A percentile compares a stretch with the other conserved stretches of the same genome.
These are phyloP conservation scores for Gobionotothen gibberifrons DNA, from an alignment of 2,797 vertebrate genomes.

Conservation along the genomic window DNA sequence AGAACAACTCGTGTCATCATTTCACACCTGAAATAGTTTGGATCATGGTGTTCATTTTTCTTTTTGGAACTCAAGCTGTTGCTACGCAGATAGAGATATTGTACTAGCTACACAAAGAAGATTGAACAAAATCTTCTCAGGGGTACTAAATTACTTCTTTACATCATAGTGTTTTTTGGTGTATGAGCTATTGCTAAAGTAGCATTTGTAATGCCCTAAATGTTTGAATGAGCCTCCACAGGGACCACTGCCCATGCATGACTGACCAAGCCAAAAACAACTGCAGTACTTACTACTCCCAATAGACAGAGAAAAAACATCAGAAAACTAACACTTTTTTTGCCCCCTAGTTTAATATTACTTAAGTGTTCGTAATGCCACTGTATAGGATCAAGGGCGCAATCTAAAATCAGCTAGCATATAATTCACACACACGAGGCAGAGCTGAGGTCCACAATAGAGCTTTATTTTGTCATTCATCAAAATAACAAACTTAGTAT, in stretches of 20 bases:
- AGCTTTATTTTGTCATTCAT: conserved; percentile 83
- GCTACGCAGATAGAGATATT: not conserved
- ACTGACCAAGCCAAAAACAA: conserved; percentile 42
- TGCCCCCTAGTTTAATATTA: not conserved
- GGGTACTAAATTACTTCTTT: not conserved
- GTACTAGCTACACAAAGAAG: not conserved
- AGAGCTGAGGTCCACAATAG: conserved; percentile 78
- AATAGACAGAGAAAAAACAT: not conserved
- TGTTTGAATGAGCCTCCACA: conserved; percentile 25
- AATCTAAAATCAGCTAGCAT: not conserved
- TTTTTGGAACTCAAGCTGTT: conserved; percentile 1
- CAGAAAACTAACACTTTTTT: not conserved
- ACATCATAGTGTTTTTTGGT: not conserved
- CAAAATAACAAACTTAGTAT: conserved; percentile 82
- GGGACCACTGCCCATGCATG: conserved; percentile 35
- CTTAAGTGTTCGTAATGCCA: not conserved
- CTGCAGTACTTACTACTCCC: not conserved
- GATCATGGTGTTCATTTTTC: conserved; percentile 13
- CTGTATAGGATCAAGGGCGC: not conserved
- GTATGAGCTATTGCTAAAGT: not conserved
- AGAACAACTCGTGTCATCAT: conserved; percentile 42
- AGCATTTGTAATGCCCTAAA: conserved; percentile 40
- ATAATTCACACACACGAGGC: conserved; percentile 50
- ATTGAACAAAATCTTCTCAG: not conserved
- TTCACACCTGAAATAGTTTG: conserved; percentile 40